Evolutionary conservation across 2,113 vertebrate genomes (phyloP).

Genomic region (Montifringilla adamsi): DNA sequence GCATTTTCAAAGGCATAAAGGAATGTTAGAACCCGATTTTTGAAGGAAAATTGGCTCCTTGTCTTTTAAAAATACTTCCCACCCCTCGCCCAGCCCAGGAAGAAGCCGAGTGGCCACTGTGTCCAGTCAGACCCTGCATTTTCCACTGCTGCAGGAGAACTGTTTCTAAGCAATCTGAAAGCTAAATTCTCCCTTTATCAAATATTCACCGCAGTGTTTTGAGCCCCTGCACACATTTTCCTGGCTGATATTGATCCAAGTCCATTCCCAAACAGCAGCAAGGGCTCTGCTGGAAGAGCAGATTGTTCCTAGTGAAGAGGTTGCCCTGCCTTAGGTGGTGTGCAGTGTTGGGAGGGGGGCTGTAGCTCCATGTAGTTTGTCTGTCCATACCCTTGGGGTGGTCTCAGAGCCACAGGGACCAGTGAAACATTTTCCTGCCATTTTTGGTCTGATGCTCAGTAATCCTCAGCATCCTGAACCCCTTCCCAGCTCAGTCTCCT

Average conservation of each 20-base stretch:
- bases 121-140: background rate
- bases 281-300: background rate
- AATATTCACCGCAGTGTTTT: background rate
- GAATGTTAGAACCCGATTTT: background rate
- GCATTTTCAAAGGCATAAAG: background rate
- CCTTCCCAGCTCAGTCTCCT: background rate
- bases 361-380: background rate
- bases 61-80: background rate
- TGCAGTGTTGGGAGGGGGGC: background rate
- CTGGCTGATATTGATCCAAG: background rate
- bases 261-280: background rate
- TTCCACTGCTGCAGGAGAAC: background rate
- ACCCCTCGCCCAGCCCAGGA: background rate
- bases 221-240: background rate
- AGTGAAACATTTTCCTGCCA: background rate
- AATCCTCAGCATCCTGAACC: background rate
- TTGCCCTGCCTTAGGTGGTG: background rate
- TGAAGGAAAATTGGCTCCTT: background rate
- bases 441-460: background rate
- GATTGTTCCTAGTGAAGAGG: background rate
- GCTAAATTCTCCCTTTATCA: background rate
- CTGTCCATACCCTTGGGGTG: background rate
- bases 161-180: background rate
- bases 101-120: background rate
- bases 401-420: background rate